Evolutionary conservation across 2,113 vertebrate species (phyloP).

Genomic region (Pachyramphus minor): DNA sequence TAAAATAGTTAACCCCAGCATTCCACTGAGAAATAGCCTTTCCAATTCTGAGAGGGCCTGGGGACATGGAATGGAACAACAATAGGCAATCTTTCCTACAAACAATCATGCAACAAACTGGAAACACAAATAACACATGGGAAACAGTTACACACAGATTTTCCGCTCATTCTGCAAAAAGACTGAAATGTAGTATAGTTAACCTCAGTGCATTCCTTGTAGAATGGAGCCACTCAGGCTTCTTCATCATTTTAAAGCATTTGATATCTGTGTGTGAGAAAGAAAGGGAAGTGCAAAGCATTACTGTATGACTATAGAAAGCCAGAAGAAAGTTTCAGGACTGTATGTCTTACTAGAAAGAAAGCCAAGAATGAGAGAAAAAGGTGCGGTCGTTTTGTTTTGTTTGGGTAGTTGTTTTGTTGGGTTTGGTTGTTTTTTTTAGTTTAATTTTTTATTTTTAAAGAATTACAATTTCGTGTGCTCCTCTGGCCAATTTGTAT

Average conservation of each 20-base stretch:
- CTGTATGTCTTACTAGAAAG: neutral
- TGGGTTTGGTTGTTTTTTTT: neutral
- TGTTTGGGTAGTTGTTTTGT: neutral
- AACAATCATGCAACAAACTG: neutral
- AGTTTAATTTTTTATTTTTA: neutral
- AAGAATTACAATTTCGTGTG: neutral
- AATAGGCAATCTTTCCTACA: neutral
- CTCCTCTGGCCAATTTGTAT: neutral
- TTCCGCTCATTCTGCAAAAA: neutral
- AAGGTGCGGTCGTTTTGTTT: fast-evolving
- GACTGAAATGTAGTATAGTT: neutral
- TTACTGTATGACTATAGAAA: neutral
- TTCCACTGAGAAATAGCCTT: neutral
- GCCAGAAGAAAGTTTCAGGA: neutral
- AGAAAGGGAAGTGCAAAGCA: neutral
- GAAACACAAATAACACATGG: neutral
- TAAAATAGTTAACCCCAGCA: neutral
- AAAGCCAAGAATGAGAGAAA: neutral
- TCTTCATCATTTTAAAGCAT: neutral
- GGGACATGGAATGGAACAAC: neutral
- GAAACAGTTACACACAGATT: fast-evolving
- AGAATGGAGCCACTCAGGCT: neutral
- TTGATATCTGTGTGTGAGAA: neutral
- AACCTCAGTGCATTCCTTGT: neutral
- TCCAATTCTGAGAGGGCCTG: neutral